phyloP scores from a whole-genome alignment of 2,797 vertebrate species.

The Chrysocyon brachyurus region DNA sequence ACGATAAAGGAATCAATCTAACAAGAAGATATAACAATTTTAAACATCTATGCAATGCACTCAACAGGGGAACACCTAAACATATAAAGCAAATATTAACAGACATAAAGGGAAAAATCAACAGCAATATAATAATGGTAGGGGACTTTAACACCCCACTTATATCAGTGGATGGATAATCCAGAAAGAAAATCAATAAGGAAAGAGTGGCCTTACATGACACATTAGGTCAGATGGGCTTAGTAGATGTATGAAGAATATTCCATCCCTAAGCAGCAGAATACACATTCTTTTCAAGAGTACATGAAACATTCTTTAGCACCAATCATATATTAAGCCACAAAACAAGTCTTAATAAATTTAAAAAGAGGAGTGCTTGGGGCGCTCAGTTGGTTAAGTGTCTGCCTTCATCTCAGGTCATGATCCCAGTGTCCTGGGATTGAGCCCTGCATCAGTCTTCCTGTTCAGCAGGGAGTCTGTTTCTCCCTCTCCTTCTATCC shows the following conservation, averaged over 20 bases:
- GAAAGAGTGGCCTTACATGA: not conserved
- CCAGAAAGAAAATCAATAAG: not conserved
- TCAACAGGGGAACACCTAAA: not conserved
- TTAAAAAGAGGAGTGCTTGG: not conserved
- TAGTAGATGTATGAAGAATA: not conserved
- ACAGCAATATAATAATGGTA: not conserved
- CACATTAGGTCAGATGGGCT: not conserved
- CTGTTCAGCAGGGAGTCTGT: no score
- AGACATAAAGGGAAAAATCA: not conserved
- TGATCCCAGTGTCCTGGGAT: no score
- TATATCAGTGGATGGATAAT: not conserved
- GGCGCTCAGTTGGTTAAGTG: no score
- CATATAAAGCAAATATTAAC: not conserved
- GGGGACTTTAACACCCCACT: not conserved
- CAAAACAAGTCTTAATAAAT: not conserved
- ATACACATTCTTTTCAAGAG: not conserved
- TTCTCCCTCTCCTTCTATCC: no score
- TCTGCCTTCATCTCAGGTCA: no score
- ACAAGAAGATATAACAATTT: not conserved
- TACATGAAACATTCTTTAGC: not conserved
- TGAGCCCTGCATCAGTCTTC: no score
- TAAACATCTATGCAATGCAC: not conserved
- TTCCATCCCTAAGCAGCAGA: not conserved
- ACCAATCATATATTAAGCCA: not conserved
- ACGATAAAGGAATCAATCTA: not conserved